Base-by-base conservation (phyloP, 2,797 vertebrate species). In the Etheostoma perlongum region DNA sequence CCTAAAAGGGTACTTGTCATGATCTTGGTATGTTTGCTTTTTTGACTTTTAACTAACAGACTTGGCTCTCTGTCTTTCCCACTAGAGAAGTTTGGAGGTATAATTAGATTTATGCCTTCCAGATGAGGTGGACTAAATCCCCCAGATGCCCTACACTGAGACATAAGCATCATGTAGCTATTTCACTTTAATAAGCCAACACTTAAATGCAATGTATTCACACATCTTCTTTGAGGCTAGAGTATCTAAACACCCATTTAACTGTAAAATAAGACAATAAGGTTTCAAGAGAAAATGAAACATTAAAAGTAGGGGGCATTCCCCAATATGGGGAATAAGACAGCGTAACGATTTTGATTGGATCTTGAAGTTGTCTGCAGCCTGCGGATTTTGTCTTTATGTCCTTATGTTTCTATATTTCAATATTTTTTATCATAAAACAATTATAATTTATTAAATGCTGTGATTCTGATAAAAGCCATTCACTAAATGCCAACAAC, bases 71-170 rank as follows among this genome's bases (percentile, higher is more conserved):
- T 62, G 51, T 61, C 58, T 33, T 40, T 68, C 54, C 67, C 25
- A 61, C 47, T 65, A 81, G 78, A 85, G 47, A 64, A 74, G 47
- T 69, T 73, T 77, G 64, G 77, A 82, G 79, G 80, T 75, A 82
- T 87, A 75, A 86, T 90, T 74, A 74, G 63, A 85, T 78, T 89
- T 86, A 91, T 92, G 69, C 76, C 49, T 91, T 92, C 83, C 88
- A 90, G 89, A 93, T 89, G 89, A 91, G 75, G 53, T 47, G 63
- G 80, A 78, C 71, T 76, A 46, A 86, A 60, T 27, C 14, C n/a
- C 59, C 78, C 60, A 79, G 67, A 88, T 78, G 68, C 72, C 61
- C 30, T 5, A 48, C 15, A 55, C 27, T 44, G 51, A 72, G 7
- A 25, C 62, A 72, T 36, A 66, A 55, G 75, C 67, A 52, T 84